Conservation (phyloP, 1,140 invertebrate species). For the Tyrophagus putrescentiae region DNA sequence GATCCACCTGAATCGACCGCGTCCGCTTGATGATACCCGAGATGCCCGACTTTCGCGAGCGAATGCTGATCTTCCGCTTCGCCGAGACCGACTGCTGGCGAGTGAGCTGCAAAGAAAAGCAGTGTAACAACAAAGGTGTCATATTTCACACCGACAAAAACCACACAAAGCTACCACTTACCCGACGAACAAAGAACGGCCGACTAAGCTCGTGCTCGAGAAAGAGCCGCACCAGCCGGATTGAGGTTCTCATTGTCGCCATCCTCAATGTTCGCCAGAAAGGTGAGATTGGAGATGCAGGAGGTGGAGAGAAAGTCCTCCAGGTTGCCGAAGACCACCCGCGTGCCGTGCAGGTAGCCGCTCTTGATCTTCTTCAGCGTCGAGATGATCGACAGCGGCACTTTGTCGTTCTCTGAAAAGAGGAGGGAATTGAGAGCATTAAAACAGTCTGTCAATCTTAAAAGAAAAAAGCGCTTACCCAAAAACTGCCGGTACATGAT, state of each 20-base stretch:
- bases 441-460: not conserved
- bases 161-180: slow-evolving; percentile 1
- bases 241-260: slow-evolving; percentile 69
- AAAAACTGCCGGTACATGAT: slow-evolving; percentile 31
- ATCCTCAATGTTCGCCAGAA: slow-evolving; percentile 76
- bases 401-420: slow-evolving; percentile 69
- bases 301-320: slow-evolving; percentile 87
- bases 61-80: slow-evolving; percentile 37
- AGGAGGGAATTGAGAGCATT: slow-evolving; percentile 13
- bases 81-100: slow-evolving; percentile 17
- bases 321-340: slow-evolving; percentile 72
- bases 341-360: slow-evolving; percentile 92
- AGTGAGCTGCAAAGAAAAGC: not conserved
- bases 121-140: not conserved
- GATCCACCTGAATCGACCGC: slow-evolving; percentile 30
- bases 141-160: not conserved
- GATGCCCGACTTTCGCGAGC: slow-evolving; percentile 28
- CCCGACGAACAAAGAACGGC: slow-evolving; percentile 17
- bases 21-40: slow-evolving; percentile 31
- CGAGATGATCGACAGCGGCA: slow-evolving; percentile 82
- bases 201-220: slow-evolving; percentile 54
- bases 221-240: slow-evolving; percentile 65
- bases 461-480: slow-evolving; percentile 26
- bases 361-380: slow-evolving; percentile 97
- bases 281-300: slow-evolving; percentile 86